Percentiles rank a stretch among this genome's conserved stretches.
phyloP scores from a whole-genome alignment of 2,797 vertebrate species.

The Catostomus latipinnis region DNA sequence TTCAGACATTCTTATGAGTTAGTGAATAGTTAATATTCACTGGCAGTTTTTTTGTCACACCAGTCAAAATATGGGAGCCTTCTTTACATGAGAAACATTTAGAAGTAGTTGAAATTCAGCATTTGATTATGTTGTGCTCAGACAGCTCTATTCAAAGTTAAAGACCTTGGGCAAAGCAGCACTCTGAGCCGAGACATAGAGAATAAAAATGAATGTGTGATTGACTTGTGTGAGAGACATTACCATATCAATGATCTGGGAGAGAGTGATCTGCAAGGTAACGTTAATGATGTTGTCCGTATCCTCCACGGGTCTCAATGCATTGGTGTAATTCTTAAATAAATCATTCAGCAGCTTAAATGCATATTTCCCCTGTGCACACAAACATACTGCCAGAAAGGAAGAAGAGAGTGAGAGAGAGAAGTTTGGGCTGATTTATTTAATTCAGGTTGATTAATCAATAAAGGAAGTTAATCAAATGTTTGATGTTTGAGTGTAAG shows the following conservation, averaged over 20 bases:
- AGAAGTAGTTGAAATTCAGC: no score
- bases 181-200: not conserved
- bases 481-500: not conserved
- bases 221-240: not conserved
- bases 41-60: no score
- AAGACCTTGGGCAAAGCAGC: not conserved
- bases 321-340: conserved; percentile 87
- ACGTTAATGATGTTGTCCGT: conserved; percentile 87
- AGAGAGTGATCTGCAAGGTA: conserved; percentile 88
- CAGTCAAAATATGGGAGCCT: no score
- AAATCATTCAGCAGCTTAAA: conserved; percentile 85
- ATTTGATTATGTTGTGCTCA: not conserved
- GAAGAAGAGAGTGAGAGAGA: not conserved
- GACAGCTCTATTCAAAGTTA: not conserved
- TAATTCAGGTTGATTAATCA: conserved; percentile 10
- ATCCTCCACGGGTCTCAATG: conserved; percentile 87
- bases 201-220: not conserved
- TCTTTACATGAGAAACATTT: no score
- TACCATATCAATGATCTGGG: conserved; percentile 95
- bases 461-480: not conserved
- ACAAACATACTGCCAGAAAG: conserved; percentile 72
- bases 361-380: conserved; percentile 82
- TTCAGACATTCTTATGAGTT: no score
- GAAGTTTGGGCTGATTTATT: not conserved
- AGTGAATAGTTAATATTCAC: no score